phyloP scores from a whole-genome alignment of 1,140 invertebrate species.

The Chelonus insularis region DNA sequence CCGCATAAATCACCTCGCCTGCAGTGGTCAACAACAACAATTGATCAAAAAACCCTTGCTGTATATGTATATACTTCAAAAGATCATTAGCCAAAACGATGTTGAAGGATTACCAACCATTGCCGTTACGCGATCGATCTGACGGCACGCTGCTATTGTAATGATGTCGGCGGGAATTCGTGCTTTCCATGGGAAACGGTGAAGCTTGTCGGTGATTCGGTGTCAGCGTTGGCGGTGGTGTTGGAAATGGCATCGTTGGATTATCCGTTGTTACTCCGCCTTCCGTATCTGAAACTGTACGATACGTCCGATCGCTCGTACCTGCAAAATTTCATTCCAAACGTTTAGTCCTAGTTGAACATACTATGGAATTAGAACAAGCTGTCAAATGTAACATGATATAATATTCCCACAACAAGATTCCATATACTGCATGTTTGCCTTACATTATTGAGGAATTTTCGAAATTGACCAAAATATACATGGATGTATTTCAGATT shows the following conservation, averaged over 20 bases:
- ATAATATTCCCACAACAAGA: no score
- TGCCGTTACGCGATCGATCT: conserved; percentile 47
- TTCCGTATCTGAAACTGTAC: conserved; percentile 65
- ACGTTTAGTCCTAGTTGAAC: conserved; percentile 2
- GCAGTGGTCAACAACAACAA: conserved; percentile 15
- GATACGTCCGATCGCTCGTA: conserved; percentile 61
- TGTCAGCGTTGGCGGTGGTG: conserved; percentile 55
- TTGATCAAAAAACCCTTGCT: not conserved
- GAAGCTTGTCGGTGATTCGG: conserved; percentile 68
- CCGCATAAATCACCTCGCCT: conserved; percentile 60
- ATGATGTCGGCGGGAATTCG: conserved; percentile 63
- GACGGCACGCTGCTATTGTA: conserved; percentile 53
- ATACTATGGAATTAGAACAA: no score
- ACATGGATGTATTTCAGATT: no score
- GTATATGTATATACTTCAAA: not conserved
- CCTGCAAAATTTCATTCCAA: conserved; percentile 46
- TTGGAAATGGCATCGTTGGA: conserved; percentile 58
- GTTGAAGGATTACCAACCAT: conserved; percentile 35
- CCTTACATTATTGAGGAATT: no score
- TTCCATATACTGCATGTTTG: no score
- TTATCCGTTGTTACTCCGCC: conserved; percentile 60
- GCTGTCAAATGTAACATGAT: no score
- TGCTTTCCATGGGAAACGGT: conserved; percentile 70
- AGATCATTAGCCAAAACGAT: not conserved
- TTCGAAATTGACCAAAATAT: no score